Conservation (phyloP, 2,888 invertebrate genomes). For the Galerucella pusilla region DNA sequence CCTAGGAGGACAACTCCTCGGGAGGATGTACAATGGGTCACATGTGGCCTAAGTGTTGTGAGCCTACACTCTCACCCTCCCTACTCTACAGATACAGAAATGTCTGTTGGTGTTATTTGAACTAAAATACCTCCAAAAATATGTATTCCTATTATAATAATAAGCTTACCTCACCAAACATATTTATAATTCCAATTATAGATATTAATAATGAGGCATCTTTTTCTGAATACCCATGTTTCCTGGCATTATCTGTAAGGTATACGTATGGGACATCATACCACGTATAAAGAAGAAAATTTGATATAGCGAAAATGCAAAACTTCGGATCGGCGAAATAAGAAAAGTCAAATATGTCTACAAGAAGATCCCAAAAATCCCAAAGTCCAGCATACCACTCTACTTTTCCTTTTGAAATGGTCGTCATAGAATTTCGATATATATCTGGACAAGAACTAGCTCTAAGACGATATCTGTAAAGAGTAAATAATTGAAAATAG, state of each 20-base stretch:
- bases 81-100: too few species aligned
- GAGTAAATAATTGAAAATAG: too few species aligned
- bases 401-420: conserved; percentile 83
- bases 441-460: conserved; percentile 94
- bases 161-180: conserved; percentile 83
- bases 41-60: too few species aligned
- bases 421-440: conserved; percentile 86
- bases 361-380: conserved; percentile 81
- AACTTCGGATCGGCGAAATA: conserved; percentile 81
- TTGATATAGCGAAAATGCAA: conserved; percentile 85
- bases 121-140: too few species aligned
- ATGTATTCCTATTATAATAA: conserved; percentile 15
- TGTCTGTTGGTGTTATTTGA: too few species aligned
- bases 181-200: conserved; percentile 88
- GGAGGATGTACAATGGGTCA: too few species aligned
- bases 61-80: too few species aligned
- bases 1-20: too few species aligned
- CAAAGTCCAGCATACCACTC: conserved; percentile 79
- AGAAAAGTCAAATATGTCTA: conserved; percentile 84
- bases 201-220: conserved; percentile 86
- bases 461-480: conserved; percentile 72
- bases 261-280: conserved; percentile 95
- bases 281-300: conserved; percentile 92
- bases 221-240: conserved; percentile 76
- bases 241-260: conserved; percentile 81